Conservation (phyloP, 2,113 vertebrate species). For the Meriones unguiculatus region DNA sequence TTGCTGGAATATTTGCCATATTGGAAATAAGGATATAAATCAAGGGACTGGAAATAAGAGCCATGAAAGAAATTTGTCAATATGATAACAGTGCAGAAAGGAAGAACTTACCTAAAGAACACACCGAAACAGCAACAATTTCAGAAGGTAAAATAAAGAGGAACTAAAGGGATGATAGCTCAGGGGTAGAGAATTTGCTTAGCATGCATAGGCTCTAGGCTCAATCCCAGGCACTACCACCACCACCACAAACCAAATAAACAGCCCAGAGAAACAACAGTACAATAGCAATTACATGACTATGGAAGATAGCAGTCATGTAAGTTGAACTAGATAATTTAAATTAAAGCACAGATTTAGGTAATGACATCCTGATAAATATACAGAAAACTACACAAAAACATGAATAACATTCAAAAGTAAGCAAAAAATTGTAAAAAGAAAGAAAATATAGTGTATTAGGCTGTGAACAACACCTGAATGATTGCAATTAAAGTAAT, state of each 20-base stretch:
- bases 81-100: neutral
- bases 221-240: neutral
- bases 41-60: neutral
- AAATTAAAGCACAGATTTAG: neutral
- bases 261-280: neutral
- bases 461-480: neutral
- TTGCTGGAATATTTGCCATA: neutral
- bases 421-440: conserved; percentile 14
- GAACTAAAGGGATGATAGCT: neutral
- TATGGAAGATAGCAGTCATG: neutral
- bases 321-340: neutral
- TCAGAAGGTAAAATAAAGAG: neutral
- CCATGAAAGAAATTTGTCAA: neutral
- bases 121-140: conserved; percentile 6
- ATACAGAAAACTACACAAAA: conserved; percentile 27
- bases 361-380: neutral
- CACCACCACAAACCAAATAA: neutral
- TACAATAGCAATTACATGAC: neutral
- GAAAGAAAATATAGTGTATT: neutral
- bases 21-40: neutral
- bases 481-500: conserved; percentile 29
- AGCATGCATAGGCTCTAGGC: neutral
- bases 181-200: neutral
- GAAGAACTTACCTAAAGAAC: neutral
- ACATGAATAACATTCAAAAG: conserved; percentile 40